A percentile compares a stretch with the other conserved stretches of the same genome.
Evolutionary conservation across 2,888 invertebrate species (phyloP).

Genomic region (Scaptomyza parva): DNA sequence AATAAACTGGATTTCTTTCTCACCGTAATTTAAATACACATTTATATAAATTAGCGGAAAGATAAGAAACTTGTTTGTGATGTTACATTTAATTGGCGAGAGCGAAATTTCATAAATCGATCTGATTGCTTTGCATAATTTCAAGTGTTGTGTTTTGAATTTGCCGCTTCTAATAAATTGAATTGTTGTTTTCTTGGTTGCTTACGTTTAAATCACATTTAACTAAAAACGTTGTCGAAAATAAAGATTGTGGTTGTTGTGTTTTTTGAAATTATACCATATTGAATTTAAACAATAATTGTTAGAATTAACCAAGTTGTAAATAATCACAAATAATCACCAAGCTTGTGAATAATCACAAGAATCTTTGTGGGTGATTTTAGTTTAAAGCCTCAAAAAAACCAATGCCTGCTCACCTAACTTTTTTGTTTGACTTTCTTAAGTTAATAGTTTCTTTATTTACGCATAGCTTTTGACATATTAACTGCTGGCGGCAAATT

Average conservation of each 20-base stretch:
- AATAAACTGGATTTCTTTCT: constrained; percentile 40
- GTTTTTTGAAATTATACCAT: too few species aligned
- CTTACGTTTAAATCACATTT: not conserved
- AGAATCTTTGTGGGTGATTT: not conserved
- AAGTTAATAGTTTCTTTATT: constrained; percentile 12
- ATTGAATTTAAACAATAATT: not conserved
- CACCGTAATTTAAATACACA: constrained; percentile 45
- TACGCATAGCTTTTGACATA: constrained; percentile 22
- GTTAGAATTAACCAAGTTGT: not conserved
- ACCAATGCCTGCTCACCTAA: not conserved
- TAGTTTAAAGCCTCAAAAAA: constrained; percentile 11
- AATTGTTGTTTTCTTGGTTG: constrained; percentile 7
- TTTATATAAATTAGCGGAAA: constrained; percentile 36
- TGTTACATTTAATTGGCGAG: constrained; percentile 30
- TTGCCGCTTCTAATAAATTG: constrained; percentile 50
- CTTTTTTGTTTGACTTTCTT: constrained; percentile 6
- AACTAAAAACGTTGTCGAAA: too few species aligned
- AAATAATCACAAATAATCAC: not conserved
- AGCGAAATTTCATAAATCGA: constrained; percentile 31
- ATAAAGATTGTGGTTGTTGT: too few species aligned
- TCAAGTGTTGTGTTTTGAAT: constrained; percentile 40
- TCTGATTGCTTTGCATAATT: constrained; percentile 27
- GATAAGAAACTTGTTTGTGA: constrained; percentile 43
- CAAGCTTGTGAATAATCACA: constrained; percentile 11
- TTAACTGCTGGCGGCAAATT: constrained; percentile 16